phyloP scores from a whole-genome alignment of 2,888 invertebrate species.

The Calliopum simillimum region DNA sequence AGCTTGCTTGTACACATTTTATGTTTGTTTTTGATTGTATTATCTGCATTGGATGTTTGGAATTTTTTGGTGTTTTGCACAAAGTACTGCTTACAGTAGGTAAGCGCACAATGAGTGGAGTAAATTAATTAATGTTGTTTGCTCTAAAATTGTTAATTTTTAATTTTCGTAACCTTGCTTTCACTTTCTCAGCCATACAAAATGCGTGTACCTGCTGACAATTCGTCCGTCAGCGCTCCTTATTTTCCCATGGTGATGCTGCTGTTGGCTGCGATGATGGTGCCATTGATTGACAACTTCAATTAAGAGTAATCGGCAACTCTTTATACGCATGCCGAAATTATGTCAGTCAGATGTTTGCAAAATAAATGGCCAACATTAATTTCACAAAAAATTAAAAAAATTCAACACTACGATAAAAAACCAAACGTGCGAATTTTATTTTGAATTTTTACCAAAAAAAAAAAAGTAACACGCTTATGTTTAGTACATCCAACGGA shows the following conservation, averaged over 20 bases:
- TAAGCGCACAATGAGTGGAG: too few relatives aligned
- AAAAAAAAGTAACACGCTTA: too few relatives aligned
- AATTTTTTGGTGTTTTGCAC: too few relatives aligned
- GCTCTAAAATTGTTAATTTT: neutral
- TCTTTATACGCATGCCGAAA: slow-evolving; percentile 19
- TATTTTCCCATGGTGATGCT: neutral
- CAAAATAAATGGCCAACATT: slow-evolving; percentile 21
- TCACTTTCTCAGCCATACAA: slow-evolving; percentile 24
- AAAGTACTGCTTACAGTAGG: too few relatives aligned
- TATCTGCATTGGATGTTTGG: too few relatives aligned
- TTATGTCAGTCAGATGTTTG: slow-evolving; percentile 22
- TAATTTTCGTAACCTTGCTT: slow-evolving; percentile 30
- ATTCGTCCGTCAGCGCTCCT: slow-evolving; percentile 20
- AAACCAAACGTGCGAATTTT: too few relatives aligned
- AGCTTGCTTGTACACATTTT: too few relatives aligned
- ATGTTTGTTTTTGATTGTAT: too few relatives aligned
- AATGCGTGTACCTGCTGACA: neutral
- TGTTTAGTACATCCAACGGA: slow-evolving; percentile 9
- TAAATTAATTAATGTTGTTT: too few relatives aligned
- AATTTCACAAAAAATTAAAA: slow-evolving; percentile 1
- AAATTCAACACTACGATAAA: neutral
- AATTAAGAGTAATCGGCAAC: slow-evolving; percentile 23
- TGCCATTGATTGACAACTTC: slow-evolving; percentile 24
- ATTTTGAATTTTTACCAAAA: too few relatives aligned
- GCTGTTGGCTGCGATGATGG: too few relatives aligned